phyloP scores from a whole-genome alignment of 2,113 vertebrate genomes.

The Notiomystis cincta region DNA sequence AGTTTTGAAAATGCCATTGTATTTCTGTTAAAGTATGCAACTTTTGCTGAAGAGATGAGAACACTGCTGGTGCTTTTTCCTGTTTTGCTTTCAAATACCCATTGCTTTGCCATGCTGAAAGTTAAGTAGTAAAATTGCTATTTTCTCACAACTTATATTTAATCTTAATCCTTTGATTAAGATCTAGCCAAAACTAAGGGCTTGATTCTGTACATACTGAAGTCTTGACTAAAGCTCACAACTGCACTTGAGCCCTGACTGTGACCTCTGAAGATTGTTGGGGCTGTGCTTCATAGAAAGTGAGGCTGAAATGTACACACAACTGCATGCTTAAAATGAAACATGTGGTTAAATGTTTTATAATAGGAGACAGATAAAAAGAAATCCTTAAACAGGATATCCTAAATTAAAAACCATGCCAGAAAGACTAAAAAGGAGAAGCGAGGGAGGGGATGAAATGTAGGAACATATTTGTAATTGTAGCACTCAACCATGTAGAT shows the following conservation, averaged over 20 bases:
- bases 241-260: not conserved
- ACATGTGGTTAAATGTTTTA: not conserved
- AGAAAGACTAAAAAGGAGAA: not conserved
- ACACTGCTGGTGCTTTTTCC: not conserved
- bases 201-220: not conserved
- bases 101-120: not conserved
- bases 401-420: not conserved
- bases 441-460: not conserved
- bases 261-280: not conserved
- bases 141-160: not conserved
- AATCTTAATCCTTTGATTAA: not conserved
- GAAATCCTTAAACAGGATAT: not conserved
- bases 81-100: not conserved
- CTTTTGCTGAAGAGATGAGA: not conserved
- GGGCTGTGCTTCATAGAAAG: not conserved
- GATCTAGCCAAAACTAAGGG: not conserved
- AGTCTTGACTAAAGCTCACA: not conserved
- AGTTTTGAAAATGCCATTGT: not conserved
- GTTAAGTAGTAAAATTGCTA: not conserved
- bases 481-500: not conserved
- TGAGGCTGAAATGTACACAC: not conserved
- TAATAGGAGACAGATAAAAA: not conserved
- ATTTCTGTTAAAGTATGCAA: not conserved
- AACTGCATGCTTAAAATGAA: not conserved
- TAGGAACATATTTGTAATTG: not conserved